Evolutionary conservation across 2,888 invertebrate genomes (phyloP).

Genomic region (Nomada ferruginata): DNA sequence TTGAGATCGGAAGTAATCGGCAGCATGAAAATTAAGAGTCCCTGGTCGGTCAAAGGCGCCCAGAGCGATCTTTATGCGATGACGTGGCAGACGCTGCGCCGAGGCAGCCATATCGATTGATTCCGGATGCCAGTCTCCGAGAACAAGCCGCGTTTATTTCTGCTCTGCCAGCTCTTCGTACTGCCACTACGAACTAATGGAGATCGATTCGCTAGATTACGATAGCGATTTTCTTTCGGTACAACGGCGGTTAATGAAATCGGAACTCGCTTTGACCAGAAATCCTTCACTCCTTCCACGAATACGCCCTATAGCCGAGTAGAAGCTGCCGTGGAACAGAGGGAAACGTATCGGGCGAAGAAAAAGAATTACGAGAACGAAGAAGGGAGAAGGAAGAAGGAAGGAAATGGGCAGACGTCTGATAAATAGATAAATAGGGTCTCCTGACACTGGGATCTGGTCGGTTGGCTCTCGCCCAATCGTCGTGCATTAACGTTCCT

Average conservation of each 20-base stretch:
- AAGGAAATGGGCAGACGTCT: slow-evolving; percentile 40
- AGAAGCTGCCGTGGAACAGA: not conserved
- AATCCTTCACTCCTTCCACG: not conserved
- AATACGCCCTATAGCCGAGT: not conserved
- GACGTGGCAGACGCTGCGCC: slow-evolving; percentile 43
- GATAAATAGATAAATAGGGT: slow-evolving; percentile 75
- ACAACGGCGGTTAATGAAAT: slow-evolving; percentile 51
- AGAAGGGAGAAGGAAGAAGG: not conserved
- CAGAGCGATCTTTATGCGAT: slow-evolving; percentile 59
- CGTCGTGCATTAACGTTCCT: slow-evolving; percentile 71
- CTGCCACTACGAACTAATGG: slow-evolving; percentile 44
- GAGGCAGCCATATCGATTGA: slow-evolving; percentile 34
- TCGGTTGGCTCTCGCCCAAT: slow-evolving; percentile 66
- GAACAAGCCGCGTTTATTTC: slow-evolving; percentile 13
- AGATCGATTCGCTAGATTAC: slow-evolving; percentile 54
- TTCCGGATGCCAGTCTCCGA: slow-evolving; percentile 9
- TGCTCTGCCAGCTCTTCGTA: not conserved
- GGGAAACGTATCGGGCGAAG: not conserved
- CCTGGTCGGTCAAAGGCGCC: slow-evolving; percentile 15
- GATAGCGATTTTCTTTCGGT: slow-evolving; percentile 44
- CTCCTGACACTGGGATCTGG: slow-evolving; percentile 55
- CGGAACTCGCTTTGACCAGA: slow-evolving; percentile 24
- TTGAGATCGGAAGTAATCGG: slow-evolving; percentile 3
- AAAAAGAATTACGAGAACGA: not conserved
- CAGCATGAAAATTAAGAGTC: slow-evolving; percentile 39